These are phyloP conservation scores for Hephaestus fuliginosus DNA, from an alignment of 2,797 vertebrate species.

Conservation along the genomic window DNA sequence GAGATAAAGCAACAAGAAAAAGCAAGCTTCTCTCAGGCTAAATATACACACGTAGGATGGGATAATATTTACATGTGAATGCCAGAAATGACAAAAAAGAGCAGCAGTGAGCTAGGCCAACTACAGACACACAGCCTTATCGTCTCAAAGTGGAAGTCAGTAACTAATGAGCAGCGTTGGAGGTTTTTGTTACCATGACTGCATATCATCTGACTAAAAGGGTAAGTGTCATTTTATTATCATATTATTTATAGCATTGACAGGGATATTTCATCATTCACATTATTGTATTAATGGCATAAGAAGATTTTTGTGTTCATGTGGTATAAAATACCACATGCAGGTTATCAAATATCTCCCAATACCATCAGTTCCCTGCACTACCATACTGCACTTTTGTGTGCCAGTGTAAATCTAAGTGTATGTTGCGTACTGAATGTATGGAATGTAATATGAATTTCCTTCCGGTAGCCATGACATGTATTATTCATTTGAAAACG, in stretches of 20 bases:
- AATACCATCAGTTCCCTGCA: constrained; percentile 19
- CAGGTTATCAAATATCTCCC: constrained; percentile 31
- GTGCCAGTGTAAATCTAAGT: constrained; percentile 30
- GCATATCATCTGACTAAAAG: background rate
- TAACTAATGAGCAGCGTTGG: background rate
- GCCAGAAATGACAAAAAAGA: background rate
- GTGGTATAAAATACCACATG: background rate
- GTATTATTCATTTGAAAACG: constrained; percentile 66
- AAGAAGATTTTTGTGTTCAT: background rate
- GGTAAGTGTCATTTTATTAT: constrained; percentile 1
- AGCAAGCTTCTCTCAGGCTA: background rate
- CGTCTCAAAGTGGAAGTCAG: background rate
- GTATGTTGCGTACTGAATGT: constrained; percentile 41
- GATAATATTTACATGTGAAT: background rate
- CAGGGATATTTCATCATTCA: constrained; percentile 5
- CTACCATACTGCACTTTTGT: background rate
- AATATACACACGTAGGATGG: background rate
- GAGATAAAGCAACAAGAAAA: constrained; percentile 19
- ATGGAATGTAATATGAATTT: constrained; percentile 55
- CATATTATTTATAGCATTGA: background rate
- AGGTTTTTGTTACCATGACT: background rate
- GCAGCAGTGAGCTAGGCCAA: background rate
- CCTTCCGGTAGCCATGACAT: constrained; percentile 44
- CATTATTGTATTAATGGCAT: background rate
- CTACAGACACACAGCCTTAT: background rate